These are phyloP conservation scores for Mastomys coucha DNA, from an alignment of 2,113 vertebrate genomes.

Conservation along the genomic window DNA sequence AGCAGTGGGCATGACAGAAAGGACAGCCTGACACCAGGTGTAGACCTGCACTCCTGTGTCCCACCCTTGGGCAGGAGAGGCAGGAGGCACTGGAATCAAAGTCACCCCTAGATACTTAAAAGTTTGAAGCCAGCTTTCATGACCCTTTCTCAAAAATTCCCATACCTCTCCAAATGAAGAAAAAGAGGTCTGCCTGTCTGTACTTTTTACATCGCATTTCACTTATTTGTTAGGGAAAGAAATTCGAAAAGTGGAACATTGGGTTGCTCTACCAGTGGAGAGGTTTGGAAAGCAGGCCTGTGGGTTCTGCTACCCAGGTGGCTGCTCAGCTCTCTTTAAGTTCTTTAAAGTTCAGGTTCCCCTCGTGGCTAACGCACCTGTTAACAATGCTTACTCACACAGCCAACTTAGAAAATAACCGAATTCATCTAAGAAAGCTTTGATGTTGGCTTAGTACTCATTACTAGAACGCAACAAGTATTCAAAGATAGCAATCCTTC, in stretches of 20 bases:
- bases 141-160: neutral
- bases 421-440: constrained; percentile 25
- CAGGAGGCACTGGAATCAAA: neutral
- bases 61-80: neutral
- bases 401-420: constrained; percentile 13
- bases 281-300: neutral
- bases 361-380: constrained; percentile 15
- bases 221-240: constrained; percentile 39
- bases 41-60: too few relatives aligned
- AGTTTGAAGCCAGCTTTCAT: neutral
- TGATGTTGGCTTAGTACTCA: neutral
- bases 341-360: constrained; percentile 50
- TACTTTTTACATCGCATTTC: neutral
- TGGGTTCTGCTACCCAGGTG: neutral
- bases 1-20: neutral
- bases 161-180: neutral
- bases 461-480: constrained; percentile 20
- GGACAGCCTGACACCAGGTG: neutral
- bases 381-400: neutral
- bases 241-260: neutral
- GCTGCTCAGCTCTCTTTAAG: constrained; percentile 9
- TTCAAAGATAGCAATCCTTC: constrained; percentile 43
- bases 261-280: neutral
- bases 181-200: neutral
- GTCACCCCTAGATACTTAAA: neutral